These are phyloP conservation scores for Octopus sinensis DNA, from an alignment of 1,140 invertebrate species.

Conservation along the genomic window DNA sequence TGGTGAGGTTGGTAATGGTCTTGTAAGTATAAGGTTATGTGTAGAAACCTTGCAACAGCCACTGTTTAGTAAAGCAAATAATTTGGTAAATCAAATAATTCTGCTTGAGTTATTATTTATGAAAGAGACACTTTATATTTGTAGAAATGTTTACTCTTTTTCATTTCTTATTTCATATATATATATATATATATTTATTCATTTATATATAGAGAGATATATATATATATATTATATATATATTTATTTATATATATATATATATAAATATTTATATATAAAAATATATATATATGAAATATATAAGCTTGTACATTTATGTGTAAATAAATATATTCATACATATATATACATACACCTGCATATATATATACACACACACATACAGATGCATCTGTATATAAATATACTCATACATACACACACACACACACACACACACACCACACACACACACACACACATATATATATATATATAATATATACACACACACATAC, in stretches of 20 bases:
- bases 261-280: background rate
- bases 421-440: background rate
- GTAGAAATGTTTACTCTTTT: no score
- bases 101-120: no score
- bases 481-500: no score
- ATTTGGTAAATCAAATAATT: no score
- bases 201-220: background rate
- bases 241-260: background rate
- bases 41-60: no score
- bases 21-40: no score
- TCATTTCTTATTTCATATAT: background rate
- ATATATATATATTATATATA: background rate
- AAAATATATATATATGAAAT: background rate
- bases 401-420: background rate
- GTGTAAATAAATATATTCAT: background rate
- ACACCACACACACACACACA: background rate
- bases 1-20: no score
- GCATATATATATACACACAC: background rate
- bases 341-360: background rate
- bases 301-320: background rate
- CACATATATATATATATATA: no score
- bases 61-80: no score
- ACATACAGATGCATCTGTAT: background rate
- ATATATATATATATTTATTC: background rate
- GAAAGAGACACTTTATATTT: no score